Evolutionary conservation across 2,888 invertebrate genomes (phyloP), one percentile per base, ranked within the genome.

Genomic region (Blastobasis lacticolella): DNA sequence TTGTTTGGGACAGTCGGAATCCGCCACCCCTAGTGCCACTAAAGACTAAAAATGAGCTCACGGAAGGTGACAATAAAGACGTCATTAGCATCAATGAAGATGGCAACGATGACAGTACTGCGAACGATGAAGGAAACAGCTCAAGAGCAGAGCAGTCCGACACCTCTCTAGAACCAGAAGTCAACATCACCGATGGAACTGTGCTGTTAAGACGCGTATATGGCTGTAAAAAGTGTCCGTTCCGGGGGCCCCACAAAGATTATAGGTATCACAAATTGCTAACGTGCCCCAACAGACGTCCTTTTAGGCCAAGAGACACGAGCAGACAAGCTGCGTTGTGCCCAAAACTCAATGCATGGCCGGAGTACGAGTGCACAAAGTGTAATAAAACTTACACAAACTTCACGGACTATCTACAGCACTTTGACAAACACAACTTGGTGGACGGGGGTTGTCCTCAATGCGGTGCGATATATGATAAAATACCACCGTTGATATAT

Each of bases 391-490:
- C 0, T 0, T 76, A 54, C 10, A 0, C 0, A 0, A 54, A 53
- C 0, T 44, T 73, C 5, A 58, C 56, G 0, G 54, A 38, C 0
- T 78, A 70, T 10, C 5, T 68, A 0, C 0, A n/a, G 0, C 80
- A 78, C 50, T 72, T 78, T 0, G 10, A 42, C 0, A 5, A 7
- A 0, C 80, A 80, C 10, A 63, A 61, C 0, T 59, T 65, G 0
- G 5, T 49, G 0, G 0, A 5, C 0, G 10, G 57, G 0, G 9
- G 56, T 0, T 80, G 80, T 5, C 77, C 78, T 0, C 56, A 61
- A 0, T 80, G 81, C 10, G 6, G 48, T 0, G n/a, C 10, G 0
- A 0, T 0, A 0, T 59, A 53, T 0, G 5, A 45, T 0, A 23
- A 4, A 0, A 8, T 40, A 0, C 8, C 50, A 0, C 10, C 37